Evolutionary conservation across 2,113 vertebrate species (phyloP).

Genomic region (Ariopsis seemanni): DNA sequence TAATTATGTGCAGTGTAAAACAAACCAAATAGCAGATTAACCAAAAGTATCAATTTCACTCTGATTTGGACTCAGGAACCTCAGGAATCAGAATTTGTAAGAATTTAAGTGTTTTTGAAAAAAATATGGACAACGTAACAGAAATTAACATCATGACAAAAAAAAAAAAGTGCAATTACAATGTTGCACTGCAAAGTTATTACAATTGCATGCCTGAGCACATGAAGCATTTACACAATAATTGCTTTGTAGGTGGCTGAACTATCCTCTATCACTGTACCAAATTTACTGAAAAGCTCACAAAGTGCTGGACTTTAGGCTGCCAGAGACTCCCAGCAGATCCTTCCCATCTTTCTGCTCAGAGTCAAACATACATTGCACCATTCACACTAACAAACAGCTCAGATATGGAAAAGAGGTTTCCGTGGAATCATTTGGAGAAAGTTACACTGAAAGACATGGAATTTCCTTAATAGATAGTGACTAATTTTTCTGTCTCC

Average conservation of each 20-base stretch:
- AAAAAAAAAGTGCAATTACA: neutral
- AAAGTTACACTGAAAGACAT: neutral
- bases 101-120: neutral
- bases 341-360: neutral
- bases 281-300: neutral
- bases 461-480: neutral
- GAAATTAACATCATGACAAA: neutral
- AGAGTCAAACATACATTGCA: neutral
- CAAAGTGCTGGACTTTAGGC: neutral
- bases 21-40: too few species aligned
- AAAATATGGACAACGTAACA: neutral
- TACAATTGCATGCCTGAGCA: neutral
- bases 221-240: too few species aligned
- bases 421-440: neutral
- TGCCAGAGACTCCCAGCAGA: neutral
- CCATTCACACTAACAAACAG: neutral
- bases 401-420: neutral
- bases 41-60: too few species aligned
- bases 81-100: neutral
- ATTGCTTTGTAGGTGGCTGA: neutral
- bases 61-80: too few species aligned
- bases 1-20: too few species aligned
- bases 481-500: slow-evolving; percentile 19
- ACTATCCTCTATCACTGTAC: neutral
- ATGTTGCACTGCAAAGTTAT: neutral